Percentiles rank a stretch among this genome's conserved stretches.
phyloP scores from a whole-genome alignment of 2,113 vertebrate genomes.

The Melanotaenia duboulayi region DNA sequence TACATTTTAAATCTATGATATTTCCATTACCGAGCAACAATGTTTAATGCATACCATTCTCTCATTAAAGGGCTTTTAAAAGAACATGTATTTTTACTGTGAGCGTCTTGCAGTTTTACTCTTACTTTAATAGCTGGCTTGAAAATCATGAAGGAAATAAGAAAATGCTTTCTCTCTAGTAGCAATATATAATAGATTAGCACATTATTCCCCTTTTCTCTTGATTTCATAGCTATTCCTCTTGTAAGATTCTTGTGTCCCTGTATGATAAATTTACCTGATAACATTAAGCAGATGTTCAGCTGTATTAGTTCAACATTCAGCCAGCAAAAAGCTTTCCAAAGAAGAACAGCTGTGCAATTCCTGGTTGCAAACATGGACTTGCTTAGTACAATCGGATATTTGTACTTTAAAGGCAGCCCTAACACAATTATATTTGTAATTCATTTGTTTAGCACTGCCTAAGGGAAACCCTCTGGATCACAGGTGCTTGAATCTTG shows the following conservation, averaged over 20 bases:
- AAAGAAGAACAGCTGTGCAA: slow-evolving; percentile 44
- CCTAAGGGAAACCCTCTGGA: slow-evolving; percentile 3
- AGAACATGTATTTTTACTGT: too few relatives aligned
- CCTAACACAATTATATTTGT: not conserved
- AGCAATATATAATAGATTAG: not conserved
- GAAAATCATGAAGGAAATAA: not conserved
- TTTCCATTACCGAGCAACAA: too few relatives aligned
- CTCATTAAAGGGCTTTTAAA: too few relatives aligned
- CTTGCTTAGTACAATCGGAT: slow-evolving; percentile 3
- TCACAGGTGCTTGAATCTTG: slow-evolving; percentile 11
- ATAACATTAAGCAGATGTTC: not conserved
- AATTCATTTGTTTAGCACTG: not conserved
- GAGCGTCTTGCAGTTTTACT: not conserved
- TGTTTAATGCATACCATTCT: too few relatives aligned
- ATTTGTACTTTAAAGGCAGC: not conserved
- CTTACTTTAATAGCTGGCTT: too few relatives aligned
- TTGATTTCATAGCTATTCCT: too few relatives aligned
- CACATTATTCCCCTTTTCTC: too few relatives aligned
- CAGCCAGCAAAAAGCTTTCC: slow-evolving; percentile 3
- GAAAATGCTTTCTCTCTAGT: not conserved
- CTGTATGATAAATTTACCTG: too few relatives aligned
- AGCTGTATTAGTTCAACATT: slow-evolving; percentile 8
- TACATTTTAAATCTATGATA: too few relatives aligned
- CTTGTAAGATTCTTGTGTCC: not conserved
- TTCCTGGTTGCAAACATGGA: not conserved